Evolutionary conservation across 1,140 invertebrate genomes (phyloP).

Genomic region (Chrysomallon squamiferum): DNA sequence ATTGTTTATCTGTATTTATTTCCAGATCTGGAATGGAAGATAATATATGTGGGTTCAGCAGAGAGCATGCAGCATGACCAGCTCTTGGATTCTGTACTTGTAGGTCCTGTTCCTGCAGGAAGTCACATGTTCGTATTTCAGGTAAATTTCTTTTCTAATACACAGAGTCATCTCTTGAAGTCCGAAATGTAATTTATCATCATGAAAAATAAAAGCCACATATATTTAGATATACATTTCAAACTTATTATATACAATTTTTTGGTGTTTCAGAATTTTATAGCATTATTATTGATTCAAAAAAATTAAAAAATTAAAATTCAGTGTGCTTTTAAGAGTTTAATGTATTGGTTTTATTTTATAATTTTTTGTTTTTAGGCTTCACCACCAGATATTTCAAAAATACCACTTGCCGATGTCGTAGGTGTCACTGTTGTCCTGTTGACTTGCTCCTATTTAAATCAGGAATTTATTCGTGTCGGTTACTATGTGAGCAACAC

Average conservation of each 20-base stretch:
- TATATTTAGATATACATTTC: too few relatives aligned
- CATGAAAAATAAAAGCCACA: too few relatives aligned
- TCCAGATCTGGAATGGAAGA: slow-evolving; percentile 98
- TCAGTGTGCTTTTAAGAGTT: too few relatives aligned
- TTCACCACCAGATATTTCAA: slow-evolving; percentile 89
- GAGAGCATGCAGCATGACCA: slow-evolving; percentile 97
- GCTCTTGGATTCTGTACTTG: slow-evolving; percentile 87
- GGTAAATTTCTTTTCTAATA: slow-evolving; percentile 65
- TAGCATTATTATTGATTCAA: too few relatives aligned
- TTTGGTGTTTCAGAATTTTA: too few relatives aligned
- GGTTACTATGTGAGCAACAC: slow-evolving; percentile 99
- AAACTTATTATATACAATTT: too few relatives aligned
- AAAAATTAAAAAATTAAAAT: too few relatives aligned
- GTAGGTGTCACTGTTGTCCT: slow-evolving; percentile 97
- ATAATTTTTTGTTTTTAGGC: slow-evolving; percentile 73
- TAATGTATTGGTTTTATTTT: too few relatives aligned
- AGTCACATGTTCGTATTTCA: slow-evolving; percentile 97
- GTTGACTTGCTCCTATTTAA: slow-evolving; percentile 91
- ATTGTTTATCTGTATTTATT: too few relatives aligned
- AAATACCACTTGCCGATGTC: slow-evolving; percentile 94
- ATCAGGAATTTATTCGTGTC: slow-evolving; percentile 95
- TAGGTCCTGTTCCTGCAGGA: slow-evolving; percentile 97
- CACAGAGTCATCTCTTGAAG: too few relatives aligned
- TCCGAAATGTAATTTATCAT: not conserved
- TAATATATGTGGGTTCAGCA: slow-evolving; percentile 98